Evolutionary conservation across 2,888 invertebrate species (phyloP).

Genomic region (Tetranychus piercei): DNA sequence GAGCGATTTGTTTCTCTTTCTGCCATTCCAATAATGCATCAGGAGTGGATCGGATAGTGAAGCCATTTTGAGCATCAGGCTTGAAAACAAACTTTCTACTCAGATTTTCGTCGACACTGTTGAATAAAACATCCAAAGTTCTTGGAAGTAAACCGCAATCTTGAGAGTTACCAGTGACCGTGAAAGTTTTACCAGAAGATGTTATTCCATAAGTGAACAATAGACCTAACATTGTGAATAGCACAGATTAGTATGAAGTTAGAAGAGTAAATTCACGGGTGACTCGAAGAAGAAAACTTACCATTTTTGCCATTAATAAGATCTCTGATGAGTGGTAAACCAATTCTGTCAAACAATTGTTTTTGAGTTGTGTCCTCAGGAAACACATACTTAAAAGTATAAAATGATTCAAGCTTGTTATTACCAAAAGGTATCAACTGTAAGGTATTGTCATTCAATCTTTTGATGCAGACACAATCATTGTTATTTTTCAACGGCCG

Average conservation of each 20-base stretch:
- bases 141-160: conserved; percentile 73
- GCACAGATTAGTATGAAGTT: conserved; percentile 3
- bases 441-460: conserved; percentile 31
- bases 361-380: conserved; percentile 56
- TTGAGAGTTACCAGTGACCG: conserved; percentile 57
- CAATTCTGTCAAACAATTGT: conserved; percentile 62
- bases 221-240: conserved; percentile 36
- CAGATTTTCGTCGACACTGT: conserved; percentile 59
- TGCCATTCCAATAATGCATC: conserved; percentile 61
- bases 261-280: not conserved
- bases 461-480: conserved; percentile 36
- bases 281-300: conserved; percentile 15
- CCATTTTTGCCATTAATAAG: conserved; percentile 54
- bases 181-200: conserved; percentile 85
- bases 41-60: conserved; percentile 46
- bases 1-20: conserved; percentile 23
- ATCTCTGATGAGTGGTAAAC: conserved; percentile 60
- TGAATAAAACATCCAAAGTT: conserved; percentile 75
- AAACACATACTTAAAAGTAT: conserved; percentile 56
- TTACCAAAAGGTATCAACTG: conserved; percentile 34
- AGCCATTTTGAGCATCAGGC: conserved; percentile 21
- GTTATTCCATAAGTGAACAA: conserved; percentile 95
- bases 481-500: conserved; percentile 49
- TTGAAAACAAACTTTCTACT: conserved; percentile 35
- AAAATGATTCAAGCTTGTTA: conserved; percentile 32